Evolutionary conservation across 2,113 vertebrate species (phyloP).

Genomic region (Nibea coibor): DNA sequence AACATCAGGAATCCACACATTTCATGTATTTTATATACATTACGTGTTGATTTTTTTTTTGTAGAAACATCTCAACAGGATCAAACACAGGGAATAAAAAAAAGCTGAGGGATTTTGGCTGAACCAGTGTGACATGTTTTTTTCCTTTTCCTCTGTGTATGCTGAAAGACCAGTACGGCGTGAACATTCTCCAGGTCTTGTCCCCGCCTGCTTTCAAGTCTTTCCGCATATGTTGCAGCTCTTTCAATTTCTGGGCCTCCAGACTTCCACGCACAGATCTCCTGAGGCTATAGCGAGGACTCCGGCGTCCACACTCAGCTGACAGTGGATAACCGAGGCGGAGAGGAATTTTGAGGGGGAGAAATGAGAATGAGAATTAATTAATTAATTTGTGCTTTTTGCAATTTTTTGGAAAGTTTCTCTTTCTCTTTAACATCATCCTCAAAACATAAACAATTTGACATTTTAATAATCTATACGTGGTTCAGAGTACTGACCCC

Average conservation of each 20-base stretch:
- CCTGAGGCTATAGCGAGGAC: constrained; percentile 89
- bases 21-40: neutral
- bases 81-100: neutral
- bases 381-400: neutral
- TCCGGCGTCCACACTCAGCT: constrained; percentile 89
- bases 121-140: neutral
- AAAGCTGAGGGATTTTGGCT: neutral
- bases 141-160: neutral
- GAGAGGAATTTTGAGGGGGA: neutral
- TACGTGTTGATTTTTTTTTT: neutral
- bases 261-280: constrained; percentile 87
- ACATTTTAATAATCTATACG: neutral
- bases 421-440: neutral
- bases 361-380: neutral
- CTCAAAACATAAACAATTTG: neutral
- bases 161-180: neutral
- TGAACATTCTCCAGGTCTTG: neutral
- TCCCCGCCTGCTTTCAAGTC: neutral
- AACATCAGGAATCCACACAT: neutral
- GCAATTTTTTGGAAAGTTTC: no score
- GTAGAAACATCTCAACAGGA: neutral
- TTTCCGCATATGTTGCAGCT: neutral
- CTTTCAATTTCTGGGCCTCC: constrained; percentile 85
- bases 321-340: constrained; percentile 11
- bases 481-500: constrained; percentile 83